Evolutionary conservation across 2,888 invertebrate genomes (phyloP).

Genomic region (Colletes collaris): DNA sequence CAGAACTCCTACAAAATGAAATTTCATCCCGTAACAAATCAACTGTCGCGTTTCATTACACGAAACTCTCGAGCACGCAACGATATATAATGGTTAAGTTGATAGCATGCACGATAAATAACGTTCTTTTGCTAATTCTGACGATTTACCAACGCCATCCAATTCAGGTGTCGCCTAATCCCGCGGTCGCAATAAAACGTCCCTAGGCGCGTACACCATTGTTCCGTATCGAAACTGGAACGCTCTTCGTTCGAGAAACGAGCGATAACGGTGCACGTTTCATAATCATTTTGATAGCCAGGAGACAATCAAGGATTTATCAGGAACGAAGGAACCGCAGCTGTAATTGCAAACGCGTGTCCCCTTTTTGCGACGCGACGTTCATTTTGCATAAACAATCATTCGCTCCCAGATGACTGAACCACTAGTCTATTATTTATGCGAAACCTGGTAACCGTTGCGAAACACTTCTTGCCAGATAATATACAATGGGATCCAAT

Average conservation of each 20-base stretch:
- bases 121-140: too few relatives aligned
- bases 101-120: too few relatives aligned
- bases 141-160: too few relatives aligned
- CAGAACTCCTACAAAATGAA: too few relatives aligned
- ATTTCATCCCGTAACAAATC: too few relatives aligned
- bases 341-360: constrained; percentile 31
- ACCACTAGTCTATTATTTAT: background rate
- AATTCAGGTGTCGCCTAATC: too few relatives aligned
- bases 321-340: constrained; percentile 27
- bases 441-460: background rate
- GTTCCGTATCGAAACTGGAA: background rate
- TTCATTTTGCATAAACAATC: background rate
- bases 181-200: too few relatives aligned
- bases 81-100: too few relatives aligned
- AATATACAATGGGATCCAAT: background rate
- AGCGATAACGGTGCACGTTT: constrained; percentile 42
- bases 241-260: background rate
- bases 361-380: background rate
- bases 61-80: too few relatives aligned
- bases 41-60: too few relatives aligned
- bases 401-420: background rate
- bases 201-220: too few relatives aligned
- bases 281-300: constrained; percentile 10
- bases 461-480: background rate
- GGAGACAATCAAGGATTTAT: constrained; percentile 38